phyloP scores from a whole-genome alignment of 2,113 vertebrate species.

The Oreochromis spilurus region DNA sequence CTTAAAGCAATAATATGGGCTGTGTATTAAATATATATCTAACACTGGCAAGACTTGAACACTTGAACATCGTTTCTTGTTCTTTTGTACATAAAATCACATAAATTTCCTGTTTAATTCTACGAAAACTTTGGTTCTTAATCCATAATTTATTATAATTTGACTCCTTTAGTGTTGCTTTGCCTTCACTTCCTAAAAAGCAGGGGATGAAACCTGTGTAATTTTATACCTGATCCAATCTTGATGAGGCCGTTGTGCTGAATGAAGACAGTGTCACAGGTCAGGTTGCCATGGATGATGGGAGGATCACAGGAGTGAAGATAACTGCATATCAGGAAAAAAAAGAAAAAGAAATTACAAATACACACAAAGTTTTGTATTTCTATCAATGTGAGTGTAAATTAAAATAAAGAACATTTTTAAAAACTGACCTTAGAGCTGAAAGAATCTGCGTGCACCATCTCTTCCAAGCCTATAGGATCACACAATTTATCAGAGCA shows the following conservation, averaged over 20 bases:
- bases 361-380: background rate
- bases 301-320: constrained; percentile 76
- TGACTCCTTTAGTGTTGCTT: background rate
- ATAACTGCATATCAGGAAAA: constrained; percentile 33
- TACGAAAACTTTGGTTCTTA: background rate
- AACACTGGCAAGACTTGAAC: background rate
- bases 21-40: background rate
- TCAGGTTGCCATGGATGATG: constrained; percentile 80
- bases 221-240: constrained; percentile 88
- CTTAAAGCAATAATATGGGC: background rate
- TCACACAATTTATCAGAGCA: constrained; percentile 18
- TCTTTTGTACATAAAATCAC: background rate
- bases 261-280: constrained; percentile 98
- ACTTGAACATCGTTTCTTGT: background rate
- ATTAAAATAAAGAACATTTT: background rate
- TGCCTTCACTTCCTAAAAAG: background rate
- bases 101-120: background rate
- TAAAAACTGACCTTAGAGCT: constrained; percentile 83
- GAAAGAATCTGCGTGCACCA: constrained; percentile 98
- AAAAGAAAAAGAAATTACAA: background rate
- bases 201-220: background rate
- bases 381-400: background rate
- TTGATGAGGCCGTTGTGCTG: constrained; percentile 99
- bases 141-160: constrained; percentile 7
- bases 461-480: constrained; percentile 90